phyloP scores from a whole-genome alignment of 2,888 invertebrate genomes.

The Orchesella flavescens region DNA sequence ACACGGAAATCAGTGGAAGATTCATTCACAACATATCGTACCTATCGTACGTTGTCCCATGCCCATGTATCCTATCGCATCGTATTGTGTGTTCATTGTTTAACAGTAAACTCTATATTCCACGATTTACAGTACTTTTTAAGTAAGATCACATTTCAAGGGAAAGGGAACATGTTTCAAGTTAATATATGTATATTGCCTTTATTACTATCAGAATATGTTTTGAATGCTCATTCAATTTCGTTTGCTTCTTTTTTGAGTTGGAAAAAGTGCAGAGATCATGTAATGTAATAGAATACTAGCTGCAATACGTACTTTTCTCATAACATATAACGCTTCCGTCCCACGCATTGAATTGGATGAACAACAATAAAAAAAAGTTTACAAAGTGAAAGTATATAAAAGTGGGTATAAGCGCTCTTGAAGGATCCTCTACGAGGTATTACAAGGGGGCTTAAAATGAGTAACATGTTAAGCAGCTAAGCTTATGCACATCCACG shows the following conservation, averaged over 20 bases:
- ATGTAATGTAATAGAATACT: neutral
- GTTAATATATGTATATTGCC: neutral
- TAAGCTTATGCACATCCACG: conserved; percentile 58
- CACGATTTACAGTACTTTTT: too few relatives aligned
- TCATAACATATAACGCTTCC: neutral
- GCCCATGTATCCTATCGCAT: too few relatives aligned
- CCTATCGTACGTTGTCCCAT: too few relatives aligned
- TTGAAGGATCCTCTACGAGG: conserved; percentile 24
- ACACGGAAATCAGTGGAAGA: too few relatives aligned
- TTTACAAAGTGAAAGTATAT: neutral
- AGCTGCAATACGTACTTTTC: neutral
- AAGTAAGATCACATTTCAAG: neutral
- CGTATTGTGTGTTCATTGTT: too few relatives aligned
- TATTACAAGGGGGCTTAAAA: conserved; percentile 53
- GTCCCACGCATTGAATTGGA: neutral
- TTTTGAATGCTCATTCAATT: conserved; percentile 17
- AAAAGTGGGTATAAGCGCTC: neutral
- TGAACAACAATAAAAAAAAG: neutral
- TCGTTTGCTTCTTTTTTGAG: neutral
- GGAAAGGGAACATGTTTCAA: neutral
- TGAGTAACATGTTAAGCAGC: conserved; percentile 54
- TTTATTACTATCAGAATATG: conserved; percentile 29
- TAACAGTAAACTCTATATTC: too few relatives aligned
- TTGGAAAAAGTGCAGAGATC: neutral
- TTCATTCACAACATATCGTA: too few relatives aligned